Evolutionary conservation across 1,140 invertebrate species (phyloP), one percentile per base, ranked within the genome.

Genomic region (Papilio aristodemus): DNA sequence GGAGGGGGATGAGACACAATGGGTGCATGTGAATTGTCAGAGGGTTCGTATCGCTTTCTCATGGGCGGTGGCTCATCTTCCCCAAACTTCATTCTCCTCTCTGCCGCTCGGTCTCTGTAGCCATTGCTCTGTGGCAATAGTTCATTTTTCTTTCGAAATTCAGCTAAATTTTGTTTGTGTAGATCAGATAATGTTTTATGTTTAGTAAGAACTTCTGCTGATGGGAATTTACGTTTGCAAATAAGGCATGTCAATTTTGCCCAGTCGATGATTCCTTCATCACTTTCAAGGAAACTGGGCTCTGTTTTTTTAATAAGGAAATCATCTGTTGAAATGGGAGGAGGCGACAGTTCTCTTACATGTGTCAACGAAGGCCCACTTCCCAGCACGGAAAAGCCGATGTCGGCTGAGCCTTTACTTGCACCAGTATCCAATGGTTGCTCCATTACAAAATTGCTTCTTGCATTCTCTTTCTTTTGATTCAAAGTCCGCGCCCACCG

Each of bases 401-500:
- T 96, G 91, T 98, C 97, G 2, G 97, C 97, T 25, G 97, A 95
- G 10, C 95, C 95, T 68, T 93, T 93, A 43, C 91, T 91, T 13
- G 92, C 80, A 32, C 90, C 76, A 0, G 82, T 85, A 19, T 90
- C 85, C 10, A 90, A 87, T 0, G 90, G 82, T 72, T 93, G 91
- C 66, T 94, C 92, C 69, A 93, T 92, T 11, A 93, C 93, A 85
- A 93, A 92, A 70, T 93, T 94, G 58, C 93, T 93, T 72, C 95
- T 94, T 27, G 95, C 94, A 71, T 94, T 95, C 78, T 99, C 97
- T 90, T 99, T 99, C 91, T 98, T 98, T 82, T 99, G 98, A 91
- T 99, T 99, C 64, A 99, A 92, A 6, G 97, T 98, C 84, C 99
- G 98, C 0, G 98, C 98, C 99, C 99, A 99, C 80, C 95, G 95